A percentile compares a stretch with the other conserved stretches of the same genome.
phyloP scores from a whole-genome alignment of 2,797 vertebrate genomes.

The Enteromius paludinosus region DNA sequence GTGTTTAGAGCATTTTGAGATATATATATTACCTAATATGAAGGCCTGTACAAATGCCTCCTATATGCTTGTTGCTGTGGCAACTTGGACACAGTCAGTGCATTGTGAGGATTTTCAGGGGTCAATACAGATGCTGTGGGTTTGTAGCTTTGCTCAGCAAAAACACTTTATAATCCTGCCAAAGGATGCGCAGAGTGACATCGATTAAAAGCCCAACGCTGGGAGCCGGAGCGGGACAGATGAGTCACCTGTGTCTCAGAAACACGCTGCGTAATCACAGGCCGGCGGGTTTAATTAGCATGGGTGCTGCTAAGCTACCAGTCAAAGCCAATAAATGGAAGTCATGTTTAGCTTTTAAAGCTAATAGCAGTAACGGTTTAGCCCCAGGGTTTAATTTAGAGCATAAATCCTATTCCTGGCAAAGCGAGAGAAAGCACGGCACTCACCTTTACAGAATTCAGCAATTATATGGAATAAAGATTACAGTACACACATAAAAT shows the following conservation, averaged over 20 bases:
- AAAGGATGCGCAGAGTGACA: slow-evolving; percentile 33
- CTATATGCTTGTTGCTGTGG: slow-evolving; percentile 53
- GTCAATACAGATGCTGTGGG: slow-evolving; percentile 29
- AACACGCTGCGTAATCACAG: slow-evolving; percentile 58
- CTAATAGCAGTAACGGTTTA: slow-evolving; percentile 65
- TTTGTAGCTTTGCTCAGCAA: slow-evolving; percentile 28
- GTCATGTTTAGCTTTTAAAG: slow-evolving; percentile 71
- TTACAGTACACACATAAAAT: slow-evolving; percentile 77
- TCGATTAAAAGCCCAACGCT: slow-evolving; percentile 34
- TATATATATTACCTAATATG: slow-evolving; percentile 52
- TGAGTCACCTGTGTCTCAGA: slow-evolving; percentile 59
- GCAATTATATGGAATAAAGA: slow-evolving; percentile 75
- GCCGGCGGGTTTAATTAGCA: slow-evolving; percentile 57
- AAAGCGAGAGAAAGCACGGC: slow-evolving; percentile 47
- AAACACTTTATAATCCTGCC: slow-evolving; percentile 45
- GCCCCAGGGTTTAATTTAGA: slow-evolving; percentile 63
- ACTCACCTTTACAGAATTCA: slow-evolving; percentile 71
- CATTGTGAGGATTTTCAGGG: slow-evolving; percentile 50
- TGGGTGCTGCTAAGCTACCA: slow-evolving; percentile 58
- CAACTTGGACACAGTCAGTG: slow-evolving; percentile 50
- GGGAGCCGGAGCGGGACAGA: slow-evolving; percentile 32
- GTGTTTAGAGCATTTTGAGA: slow-evolving; percentile 50
- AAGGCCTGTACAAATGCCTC: slow-evolving; percentile 44
- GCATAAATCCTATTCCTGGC: slow-evolving; percentile 61
- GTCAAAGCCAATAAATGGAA: slow-evolving; percentile 67